Evolutionary conservation across 2,888 invertebrate genomes (phyloP).

Genomic region (Heliconius erato): DNA sequence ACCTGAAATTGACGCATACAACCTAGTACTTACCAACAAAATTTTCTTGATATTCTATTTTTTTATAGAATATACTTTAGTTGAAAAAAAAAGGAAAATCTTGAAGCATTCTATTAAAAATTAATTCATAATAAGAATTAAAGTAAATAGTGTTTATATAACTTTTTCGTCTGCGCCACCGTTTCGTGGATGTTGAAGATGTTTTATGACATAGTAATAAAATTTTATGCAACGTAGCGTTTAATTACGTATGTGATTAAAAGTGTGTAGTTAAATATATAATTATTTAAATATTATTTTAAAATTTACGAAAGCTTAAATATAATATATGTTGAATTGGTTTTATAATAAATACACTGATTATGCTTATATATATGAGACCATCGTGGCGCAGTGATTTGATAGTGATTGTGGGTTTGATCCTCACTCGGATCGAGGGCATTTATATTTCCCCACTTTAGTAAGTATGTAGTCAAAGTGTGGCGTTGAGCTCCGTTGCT

Average conservation of each 20-base stretch:
- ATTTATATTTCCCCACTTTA: neutral
- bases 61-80: no score
- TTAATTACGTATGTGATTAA: slow-evolving; percentile 13
- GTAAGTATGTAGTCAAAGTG: no score
- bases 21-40: neutral
- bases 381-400: neutral
- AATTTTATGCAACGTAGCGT: slow-evolving; percentile 1
- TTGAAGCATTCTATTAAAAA: neutral
- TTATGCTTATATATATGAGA: neutral
- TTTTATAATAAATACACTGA: neutral
- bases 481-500: no score
- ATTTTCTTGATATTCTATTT: neutral
- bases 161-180: neutral
- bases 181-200: slow-evolving; percentile 1
- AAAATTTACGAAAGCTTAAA: neutral
- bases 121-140: neutral
- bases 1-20: neutral
- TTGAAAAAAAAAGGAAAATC: no score
- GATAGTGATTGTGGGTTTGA: neutral
- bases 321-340: neutral
- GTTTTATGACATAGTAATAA: slow-evolving; percentile 27
- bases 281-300: neutral
- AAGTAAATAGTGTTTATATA: neutral
- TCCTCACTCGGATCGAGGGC: neutral
- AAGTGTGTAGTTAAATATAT: slow-evolving; percentile 3